A percentile compares a stretch with the other conserved stretches of the same genome.
Conservation (phyloP, 2,797 vertebrate species). For the Sphenodon punctatus region DNA sequence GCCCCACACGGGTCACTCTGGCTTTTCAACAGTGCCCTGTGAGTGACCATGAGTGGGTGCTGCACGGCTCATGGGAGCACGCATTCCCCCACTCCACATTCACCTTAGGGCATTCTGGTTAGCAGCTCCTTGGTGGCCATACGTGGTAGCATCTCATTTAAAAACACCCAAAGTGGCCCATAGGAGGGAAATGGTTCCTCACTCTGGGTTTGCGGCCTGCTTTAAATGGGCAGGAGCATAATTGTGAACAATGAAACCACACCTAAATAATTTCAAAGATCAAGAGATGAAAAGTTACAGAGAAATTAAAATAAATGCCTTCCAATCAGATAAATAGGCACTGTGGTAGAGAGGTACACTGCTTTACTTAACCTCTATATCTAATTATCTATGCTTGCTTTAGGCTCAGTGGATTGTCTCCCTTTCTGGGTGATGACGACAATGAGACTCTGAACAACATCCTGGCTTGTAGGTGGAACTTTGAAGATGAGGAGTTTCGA, state of each 20-base stretch:
- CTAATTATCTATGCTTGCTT: background rate
- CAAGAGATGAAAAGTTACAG: background rate
- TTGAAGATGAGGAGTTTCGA: slow-evolving; percentile 91
- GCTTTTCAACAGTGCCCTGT: too few relatives aligned
- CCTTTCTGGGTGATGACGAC: slow-evolving; percentile 94
- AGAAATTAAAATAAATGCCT: background rate
- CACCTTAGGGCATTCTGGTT: too few relatives aligned
- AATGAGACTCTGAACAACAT: slow-evolving; percentile 96
- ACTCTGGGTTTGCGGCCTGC: too few relatives aligned
- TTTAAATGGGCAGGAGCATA: background rate
- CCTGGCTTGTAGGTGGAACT: slow-evolving; percentile 92
- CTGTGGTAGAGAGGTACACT: background rate
- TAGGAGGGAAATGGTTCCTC: too few relatives aligned
- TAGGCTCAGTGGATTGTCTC: slow-evolving; percentile 94
- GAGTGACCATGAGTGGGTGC: too few relatives aligned
- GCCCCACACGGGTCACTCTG: too few relatives aligned
- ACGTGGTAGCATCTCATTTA: too few relatives aligned
- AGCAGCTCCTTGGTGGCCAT: too few relatives aligned
- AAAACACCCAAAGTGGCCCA: too few relatives aligned
- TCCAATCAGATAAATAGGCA: background rate
- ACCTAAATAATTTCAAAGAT: background rate
- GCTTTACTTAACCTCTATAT: background rate
- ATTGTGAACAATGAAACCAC: background rate
- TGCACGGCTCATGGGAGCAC: too few relatives aligned
- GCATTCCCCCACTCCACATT: too few relatives aligned